Conservation (phyloP, 2,797 vertebrate species). For the Pseudomugil tenellus region DNA sequence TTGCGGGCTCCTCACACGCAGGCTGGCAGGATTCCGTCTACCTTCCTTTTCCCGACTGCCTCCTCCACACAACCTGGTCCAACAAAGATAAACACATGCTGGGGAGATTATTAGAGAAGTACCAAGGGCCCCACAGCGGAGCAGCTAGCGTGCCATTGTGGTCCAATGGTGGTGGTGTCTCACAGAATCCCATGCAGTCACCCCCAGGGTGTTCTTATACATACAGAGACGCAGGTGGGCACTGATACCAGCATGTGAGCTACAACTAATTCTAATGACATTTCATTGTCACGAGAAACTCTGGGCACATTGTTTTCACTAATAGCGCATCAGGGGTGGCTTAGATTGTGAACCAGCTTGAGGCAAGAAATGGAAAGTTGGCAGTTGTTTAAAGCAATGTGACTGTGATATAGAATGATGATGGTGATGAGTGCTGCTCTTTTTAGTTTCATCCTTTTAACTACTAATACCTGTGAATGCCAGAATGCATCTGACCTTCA, state of each 20-base stretch:
- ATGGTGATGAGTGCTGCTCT: background rate
- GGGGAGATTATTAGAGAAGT: slow-evolving; percentile 82
- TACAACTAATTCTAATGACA: slow-evolving; percentile 64
- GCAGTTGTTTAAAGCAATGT: slow-evolving; percentile 15
- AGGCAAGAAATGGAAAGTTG: slow-evolving; percentile 15
- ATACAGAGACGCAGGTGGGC: slow-evolving; percentile 78
- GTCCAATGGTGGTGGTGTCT: slow-evolving; percentile 57
- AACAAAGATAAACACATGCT: slow-evolving; percentile 84
- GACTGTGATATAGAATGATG: background rate
- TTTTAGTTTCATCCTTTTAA: slow-evolving; percentile 7
- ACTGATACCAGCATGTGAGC: slow-evolving; percentile 66
- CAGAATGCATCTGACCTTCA: slow-evolving; percentile 17
- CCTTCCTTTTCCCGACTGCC: slow-evolving; percentile 63
- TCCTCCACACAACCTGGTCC: slow-evolving; percentile 81
- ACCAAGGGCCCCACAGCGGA: slow-evolving; percentile 73
- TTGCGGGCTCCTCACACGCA: slow-evolving; percentile 68
- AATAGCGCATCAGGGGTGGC: slow-evolving; percentile 44
- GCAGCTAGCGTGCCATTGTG: slow-evolving; percentile 74
- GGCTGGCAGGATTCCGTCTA: slow-evolving; percentile 74
- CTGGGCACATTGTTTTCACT: slow-evolving; percentile 60
- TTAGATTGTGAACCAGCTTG: slow-evolving; percentile 22
- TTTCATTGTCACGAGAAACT: slow-evolving; percentile 67
- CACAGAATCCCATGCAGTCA: slow-evolving; percentile 68
- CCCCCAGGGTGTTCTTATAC: slow-evolving; percentile 71
- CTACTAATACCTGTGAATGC: background rate